Evolutionary conservation across 1,140 invertebrate species (phyloP).

Genomic region (Gonioctena quinquepunctata): DNA sequence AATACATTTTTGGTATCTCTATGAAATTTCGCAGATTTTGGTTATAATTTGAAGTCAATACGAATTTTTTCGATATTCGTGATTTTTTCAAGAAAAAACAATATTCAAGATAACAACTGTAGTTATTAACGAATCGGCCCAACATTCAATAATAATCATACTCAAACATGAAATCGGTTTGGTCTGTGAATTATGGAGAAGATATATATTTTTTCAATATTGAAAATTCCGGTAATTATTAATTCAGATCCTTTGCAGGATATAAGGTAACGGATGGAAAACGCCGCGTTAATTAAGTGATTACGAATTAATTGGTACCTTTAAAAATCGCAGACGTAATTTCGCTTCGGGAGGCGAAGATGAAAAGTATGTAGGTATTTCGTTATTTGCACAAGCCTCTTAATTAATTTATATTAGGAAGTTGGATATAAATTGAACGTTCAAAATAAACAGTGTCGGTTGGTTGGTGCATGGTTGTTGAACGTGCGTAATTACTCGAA

Average conservation of each 20-base stretch:
- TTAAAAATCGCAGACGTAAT: conserved; percentile 1
- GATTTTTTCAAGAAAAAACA: too few relatives aligned
- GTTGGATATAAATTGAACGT: conserved; percentile 7
- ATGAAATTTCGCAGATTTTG: too few relatives aligned
- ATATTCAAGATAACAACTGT: too few relatives aligned
- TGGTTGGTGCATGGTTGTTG: neutral
- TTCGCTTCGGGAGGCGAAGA: neutral
- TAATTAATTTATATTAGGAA: conserved; percentile 7
- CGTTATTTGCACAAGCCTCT: conserved; percentile 2
- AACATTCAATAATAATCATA: too few relatives aligned
- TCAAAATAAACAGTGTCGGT: conserved; percentile 2
- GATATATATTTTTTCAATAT: neutral
- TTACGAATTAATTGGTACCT: neutral
- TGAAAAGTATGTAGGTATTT: conserved; percentile 12
- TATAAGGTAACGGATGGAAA: neutral
- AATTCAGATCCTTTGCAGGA: neutral
- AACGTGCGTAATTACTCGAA: neutral
- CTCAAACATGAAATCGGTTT: too few relatives aligned
- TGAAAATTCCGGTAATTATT: neutral
- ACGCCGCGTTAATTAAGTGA: neutral
- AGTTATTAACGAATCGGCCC: too few relatives aligned
- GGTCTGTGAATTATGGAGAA: too few relatives aligned
- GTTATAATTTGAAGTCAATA: too few relatives aligned
- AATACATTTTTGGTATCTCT: too few relatives aligned
- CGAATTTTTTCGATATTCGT: too few relatives aligned